Conservation (phyloP, 1,140 invertebrate genomes). For the Cyclina sinensis region DNA sequence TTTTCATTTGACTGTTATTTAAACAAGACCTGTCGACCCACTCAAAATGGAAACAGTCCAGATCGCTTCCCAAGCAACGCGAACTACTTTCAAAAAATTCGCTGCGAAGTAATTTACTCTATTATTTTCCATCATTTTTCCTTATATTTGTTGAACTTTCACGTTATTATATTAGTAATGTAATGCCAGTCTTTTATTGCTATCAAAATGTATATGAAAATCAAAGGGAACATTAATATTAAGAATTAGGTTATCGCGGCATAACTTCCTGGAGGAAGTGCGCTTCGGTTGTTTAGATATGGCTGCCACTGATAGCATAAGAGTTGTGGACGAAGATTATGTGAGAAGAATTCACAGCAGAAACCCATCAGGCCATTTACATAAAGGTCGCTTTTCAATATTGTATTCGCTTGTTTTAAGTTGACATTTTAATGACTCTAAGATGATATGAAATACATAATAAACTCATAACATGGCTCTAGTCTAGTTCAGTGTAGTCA, state of each 20-base stretch:
- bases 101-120: not conserved
- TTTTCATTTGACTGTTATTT: too few relatives aligned
- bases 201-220: too few relatives aligned
- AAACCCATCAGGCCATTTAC: slow-evolving; percentile 82
- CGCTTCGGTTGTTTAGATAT: slow-evolving; percentile 80
- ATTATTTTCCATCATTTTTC: not conserved
- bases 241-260: slow-evolving; percentile 29
- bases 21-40: too few relatives aligned
- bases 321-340: slow-evolving; percentile 81
- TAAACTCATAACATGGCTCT: too few relatives aligned
- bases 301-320: slow-evolving; percentile 85
- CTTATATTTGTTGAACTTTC: too few relatives aligned
- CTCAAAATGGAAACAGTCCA: not conserved
- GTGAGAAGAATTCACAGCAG: slow-evolving; percentile 80
- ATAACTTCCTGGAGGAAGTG: slow-evolving; percentile 69
- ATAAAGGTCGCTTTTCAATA: slow-evolving; percentile 77
- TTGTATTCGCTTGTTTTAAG: not conserved
- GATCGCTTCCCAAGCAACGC: not conserved
- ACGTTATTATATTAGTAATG: too few relatives aligned
- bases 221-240: too few relatives aligned
- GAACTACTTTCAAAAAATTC: not conserved
- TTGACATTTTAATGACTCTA: too few relatives aligned
- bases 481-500: too few relatives aligned
- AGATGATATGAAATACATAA: too few relatives aligned
- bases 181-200: too few relatives aligned